Base-by-base conservation (phyloP, 2,888 invertebrate species). In the Gryllus longicercus region DNA sequence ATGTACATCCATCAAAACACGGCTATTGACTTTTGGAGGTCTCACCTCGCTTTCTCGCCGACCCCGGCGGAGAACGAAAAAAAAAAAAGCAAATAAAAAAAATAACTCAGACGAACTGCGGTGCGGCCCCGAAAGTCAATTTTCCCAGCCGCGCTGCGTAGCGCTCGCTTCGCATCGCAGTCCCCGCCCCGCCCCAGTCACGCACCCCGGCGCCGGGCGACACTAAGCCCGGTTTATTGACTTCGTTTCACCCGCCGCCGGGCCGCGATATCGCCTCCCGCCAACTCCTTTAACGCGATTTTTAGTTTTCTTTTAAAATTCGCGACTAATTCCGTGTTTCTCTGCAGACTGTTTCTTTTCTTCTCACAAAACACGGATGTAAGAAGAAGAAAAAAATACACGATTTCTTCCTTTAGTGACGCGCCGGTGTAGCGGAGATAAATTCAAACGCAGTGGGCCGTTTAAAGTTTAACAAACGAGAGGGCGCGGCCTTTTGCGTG, bases 251-350 rank as follows among this genome's bases (percentile, higher is more conserved):
- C 63, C 38, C 38, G 38, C 38, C 63, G 14, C 63, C n/a, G 14
- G 16, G 16, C 63, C n/a, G 14, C 63, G n/a, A 63, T 63, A 63
- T 63, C n/a, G 38, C 63, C 63, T 63, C 63, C 63, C 63, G n/a
- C 63, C n/a, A 63, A 63, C 63, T 63, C 63, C 63, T 63, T 63
- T 63, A 63, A 63, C 63, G n/a, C n/a, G 63, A 63, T 63, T 63
- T n/a, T 63, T 63, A 63, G 63, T 63, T 63, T n/a, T 63, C 63
- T 63, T n/a, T 63, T 63, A 63, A 63, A 63, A 18, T 63, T 63
- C 63, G n/a, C n/a, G 38, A 63, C 16, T 63, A 63, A 63, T 63
- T 63, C 63, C 63, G 63, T 63, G 63, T 63, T 63, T 63, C 63
- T 63, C 63, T 14, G 63, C 63, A 38, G 63, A 63, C 63, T 63